These are phyloP conservation scores for Chelidonichthys spinosus DNA, from an alignment of 2,797 vertebrate genomes.

Conservation along the genomic window DNA sequence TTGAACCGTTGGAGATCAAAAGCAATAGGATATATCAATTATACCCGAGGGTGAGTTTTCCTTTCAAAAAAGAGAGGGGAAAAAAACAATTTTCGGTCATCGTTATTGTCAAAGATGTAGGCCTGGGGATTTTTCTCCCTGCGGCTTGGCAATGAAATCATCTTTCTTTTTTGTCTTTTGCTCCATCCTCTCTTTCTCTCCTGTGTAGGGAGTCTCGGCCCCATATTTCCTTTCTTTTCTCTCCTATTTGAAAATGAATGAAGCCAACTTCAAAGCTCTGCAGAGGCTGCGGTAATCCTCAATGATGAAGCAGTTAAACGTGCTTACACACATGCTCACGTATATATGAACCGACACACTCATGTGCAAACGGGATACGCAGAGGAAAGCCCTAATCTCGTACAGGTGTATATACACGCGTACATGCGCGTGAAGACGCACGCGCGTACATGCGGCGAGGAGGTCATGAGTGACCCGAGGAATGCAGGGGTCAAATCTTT, in stretches of 20 bases:
- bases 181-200: constrained; percentile 9
- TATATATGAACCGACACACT: constrained; percentile 13
- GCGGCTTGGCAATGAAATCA: constrained; percentile 32
- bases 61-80: constrained; percentile 30
- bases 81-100: constrained; percentile 34
- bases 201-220: constrained; percentile 27
- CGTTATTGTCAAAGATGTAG: constrained; percentile 47
- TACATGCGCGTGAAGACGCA: constrained; percentile 41
- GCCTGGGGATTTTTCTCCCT: constrained; percentile 36
- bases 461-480: constrained; percentile 77
- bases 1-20: constrained; percentile 54
- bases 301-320: constrained; percentile 61
- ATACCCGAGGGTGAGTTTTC: constrained; percentile 44
- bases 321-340: constrained; percentile 9
- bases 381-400: constrained; percentile 58
- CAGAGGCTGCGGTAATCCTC: constrained; percentile 57
- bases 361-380: constrained; percentile 37
- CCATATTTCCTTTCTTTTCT: constrained; percentile 52
- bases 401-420: constrained; percentile 67
- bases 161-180: constrained; percentile 18
- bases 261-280: constrained; percentile 63
- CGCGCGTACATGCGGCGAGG: constrained; percentile 44
- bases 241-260: constrained; percentile 65
- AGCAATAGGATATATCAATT: constrained; percentile 52
- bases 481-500: constrained; percentile 81